Evolutionary conservation across 2,113 vertebrate genomes (phyloP).

Genomic region (Psittacara wagleri): DNA sequence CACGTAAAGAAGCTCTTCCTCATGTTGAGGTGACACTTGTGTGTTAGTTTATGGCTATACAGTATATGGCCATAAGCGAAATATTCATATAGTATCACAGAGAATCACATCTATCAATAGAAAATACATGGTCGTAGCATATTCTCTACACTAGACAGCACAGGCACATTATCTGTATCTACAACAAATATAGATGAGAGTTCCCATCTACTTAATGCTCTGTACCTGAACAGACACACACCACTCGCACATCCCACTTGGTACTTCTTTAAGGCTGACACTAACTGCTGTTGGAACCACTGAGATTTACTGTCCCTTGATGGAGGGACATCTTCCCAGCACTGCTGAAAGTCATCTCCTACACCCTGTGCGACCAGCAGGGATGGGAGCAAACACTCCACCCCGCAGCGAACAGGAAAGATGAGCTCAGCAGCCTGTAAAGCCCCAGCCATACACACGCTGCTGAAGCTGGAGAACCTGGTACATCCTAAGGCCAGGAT

Average conservation of each 20-base stretch:
- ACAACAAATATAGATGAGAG: not conserved
- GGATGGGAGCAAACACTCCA: not conserved
- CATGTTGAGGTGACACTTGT: not conserved
- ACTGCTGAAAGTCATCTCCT: not conserved
- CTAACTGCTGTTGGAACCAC: not conserved
- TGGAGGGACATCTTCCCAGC: not conserved
- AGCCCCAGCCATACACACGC: accelerated
- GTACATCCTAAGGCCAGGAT: accelerated
- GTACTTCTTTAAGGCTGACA: not conserved
- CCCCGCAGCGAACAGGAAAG: accelerated
- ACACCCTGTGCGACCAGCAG: accelerated
- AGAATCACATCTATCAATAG: not conserved
- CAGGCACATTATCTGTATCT: accelerated
- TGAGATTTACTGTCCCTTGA: not conserved
- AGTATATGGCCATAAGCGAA: not conserved
- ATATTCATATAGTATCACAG: not conserved
- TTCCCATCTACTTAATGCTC: not conserved
- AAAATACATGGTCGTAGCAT: not conserved
- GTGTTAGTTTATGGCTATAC: not conserved
- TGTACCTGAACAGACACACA: not conserved
- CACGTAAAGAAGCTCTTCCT: not conserved
- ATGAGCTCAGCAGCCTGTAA: accelerated
- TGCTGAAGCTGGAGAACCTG: not conserved
- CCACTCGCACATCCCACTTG: no score
- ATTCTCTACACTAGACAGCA: not conserved